A percentile compares a stretch with the other conserved stretches of the same genome.
phyloP scores from a whole-genome alignment of 1,140 invertebrate genomes.

The Trialeurodes vaporariorum region DNA sequence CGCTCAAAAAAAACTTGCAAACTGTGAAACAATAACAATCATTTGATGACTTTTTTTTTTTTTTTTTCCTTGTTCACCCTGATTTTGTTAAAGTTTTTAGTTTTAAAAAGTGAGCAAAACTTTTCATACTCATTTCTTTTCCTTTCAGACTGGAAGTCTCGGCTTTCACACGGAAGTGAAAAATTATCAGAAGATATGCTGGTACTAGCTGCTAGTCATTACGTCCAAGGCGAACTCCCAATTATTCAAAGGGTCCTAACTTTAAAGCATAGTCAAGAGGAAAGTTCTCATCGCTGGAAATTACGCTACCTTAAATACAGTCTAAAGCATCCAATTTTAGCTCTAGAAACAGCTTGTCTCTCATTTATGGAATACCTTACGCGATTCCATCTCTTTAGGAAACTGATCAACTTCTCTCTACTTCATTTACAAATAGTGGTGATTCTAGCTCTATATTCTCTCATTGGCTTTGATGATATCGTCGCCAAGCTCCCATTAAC shows the following conservation, averaged over 20 bases:
- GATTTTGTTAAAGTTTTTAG: too few species aligned
- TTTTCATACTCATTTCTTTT: too few species aligned
- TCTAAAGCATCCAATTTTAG: not conserved
- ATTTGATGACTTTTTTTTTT: too few species aligned
- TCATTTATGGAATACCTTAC: not conserved
- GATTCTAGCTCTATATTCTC: conserved; percentile 32
- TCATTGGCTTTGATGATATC: conserved; percentile 31
- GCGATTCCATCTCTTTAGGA: not conserved
- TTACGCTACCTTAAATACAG: not conserved
- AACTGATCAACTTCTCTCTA: conserved; percentile 7
- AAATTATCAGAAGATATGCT: conserved; percentile 67
- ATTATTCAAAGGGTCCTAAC: conserved; percentile 42
- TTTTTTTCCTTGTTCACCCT: too few species aligned
- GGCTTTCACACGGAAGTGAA: conserved; percentile 43
- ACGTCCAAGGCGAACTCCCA: conserved; percentile 62
- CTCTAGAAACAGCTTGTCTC: not conserved
- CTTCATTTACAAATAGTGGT: conserved; percentile 24
- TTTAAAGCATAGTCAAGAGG: not conserved
- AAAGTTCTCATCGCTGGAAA: not conserved
- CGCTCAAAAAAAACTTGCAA: too few species aligned
- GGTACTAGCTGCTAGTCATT: conserved; percentile 65
- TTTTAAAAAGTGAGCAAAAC: too few species aligned
- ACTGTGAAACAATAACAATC: too few species aligned
- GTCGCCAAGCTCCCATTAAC: conserved; percentile 32
- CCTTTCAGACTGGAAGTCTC: conserved; percentile 26